Evolutionary conservation across 2,888 invertebrate species (phyloP).

Genomic region (Pammene aurita): DNA sequence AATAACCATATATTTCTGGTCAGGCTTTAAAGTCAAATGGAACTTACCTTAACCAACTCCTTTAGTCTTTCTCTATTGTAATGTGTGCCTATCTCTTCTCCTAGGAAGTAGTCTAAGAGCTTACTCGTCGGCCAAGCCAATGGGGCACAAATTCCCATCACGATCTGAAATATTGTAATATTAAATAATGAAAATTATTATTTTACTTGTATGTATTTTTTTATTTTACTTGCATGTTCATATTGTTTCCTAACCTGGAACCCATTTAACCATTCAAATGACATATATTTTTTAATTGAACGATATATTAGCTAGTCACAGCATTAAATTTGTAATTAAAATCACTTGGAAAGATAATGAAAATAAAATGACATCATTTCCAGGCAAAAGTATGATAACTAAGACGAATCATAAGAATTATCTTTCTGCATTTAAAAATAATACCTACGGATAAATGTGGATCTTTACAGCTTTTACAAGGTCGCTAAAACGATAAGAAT

Average conservation of each 20-base stretch:
- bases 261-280: no score
- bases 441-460: not conserved
- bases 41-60: conserved; percentile 94
- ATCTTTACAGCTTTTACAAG: not conserved
- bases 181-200: not conserved
- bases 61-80: conserved; percentile 98
- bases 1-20: no score
- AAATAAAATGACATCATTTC: not conserved
- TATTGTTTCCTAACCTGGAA: not conserved
- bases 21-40: no score
- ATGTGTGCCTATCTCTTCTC: conserved; percentile 98
- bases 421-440: not conserved
- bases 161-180: conserved; percentile 74
- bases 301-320: no score
- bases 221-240: not conserved
- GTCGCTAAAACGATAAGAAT: not conserved
- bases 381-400: not conserved
- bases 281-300: no score
- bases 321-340: no score
- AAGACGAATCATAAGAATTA: not conserved
- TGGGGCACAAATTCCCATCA: conserved; percentile 97
- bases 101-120: conserved; percentile 93
- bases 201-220: not conserved
- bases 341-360: not conserved
- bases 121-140: conserved; percentile 96